Base-by-base conservation (phyloP, 30 jellyfish, hydroid and myxozoan species). In the Sanderia malayensis region DNA sequence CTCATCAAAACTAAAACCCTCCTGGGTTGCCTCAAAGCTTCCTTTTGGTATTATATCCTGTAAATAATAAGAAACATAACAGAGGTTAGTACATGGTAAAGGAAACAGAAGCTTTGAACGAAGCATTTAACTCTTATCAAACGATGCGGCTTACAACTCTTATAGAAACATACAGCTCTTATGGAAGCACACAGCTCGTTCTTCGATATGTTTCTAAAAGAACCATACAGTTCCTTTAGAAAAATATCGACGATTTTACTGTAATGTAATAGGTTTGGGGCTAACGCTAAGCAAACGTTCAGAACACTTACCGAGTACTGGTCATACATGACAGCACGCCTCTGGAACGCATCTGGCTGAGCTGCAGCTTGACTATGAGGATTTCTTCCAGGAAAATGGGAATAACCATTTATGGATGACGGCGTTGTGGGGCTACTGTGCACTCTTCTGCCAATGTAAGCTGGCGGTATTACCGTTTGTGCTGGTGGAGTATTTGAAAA, bases 391-490 rank as follows among this genome's bases (percentile, higher is more conserved):
- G 64, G 24, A 23, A 58, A 55, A 44, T 2, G 21, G 29, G 70
- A 21, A 24, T 58, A 34, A 41, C 76, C 73, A 10, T 78, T 67
- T 17, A 22, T 34, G 72, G 46, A 78, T 0, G 89, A 78, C 0
- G 89, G 89, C 13, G 89, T 62, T 7, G 89, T 47, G 17, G 89
- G 89, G 58, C 52, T 78, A 76, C 89, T 78, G 44, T 70, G 81
- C 19, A 78, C 89, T 33, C 81, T 45, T 53, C 89, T 67, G 1
- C 89, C 89, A 32, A 78, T 78, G 66, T 45, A 78, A 2, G 89
- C 89, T 4, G 89, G 82, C 1, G 89, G 89, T 2, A 78, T 53
- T 22, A 78, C 81, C 44, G 52, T 71, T 49, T 64, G 82, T 9
- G 74, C 49, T 22, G 67, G 81, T 3, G 68, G 46, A 29, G 79